Evolutionary conservation across 2,888 invertebrate species (phyloP).

Genomic region (Biston betularia): DNA sequence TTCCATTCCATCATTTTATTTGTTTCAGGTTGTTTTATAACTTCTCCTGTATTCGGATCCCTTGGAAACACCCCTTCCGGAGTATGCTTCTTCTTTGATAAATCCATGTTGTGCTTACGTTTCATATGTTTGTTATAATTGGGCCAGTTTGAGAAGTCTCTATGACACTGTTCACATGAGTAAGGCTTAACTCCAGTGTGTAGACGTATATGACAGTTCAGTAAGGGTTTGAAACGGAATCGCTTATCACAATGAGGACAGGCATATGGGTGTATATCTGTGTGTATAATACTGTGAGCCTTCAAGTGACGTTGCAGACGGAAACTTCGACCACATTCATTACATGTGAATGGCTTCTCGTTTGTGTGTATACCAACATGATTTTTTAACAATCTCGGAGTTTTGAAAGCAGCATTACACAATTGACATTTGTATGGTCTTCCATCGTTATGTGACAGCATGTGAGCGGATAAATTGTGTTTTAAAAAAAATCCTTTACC

Average conservation of each 20-base stretch:
- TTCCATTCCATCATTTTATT: conserved; percentile 66
- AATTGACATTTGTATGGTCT: conserved; percentile 70
- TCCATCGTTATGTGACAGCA: conserved; percentile 62
- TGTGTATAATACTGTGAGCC: conserved; percentile 90
- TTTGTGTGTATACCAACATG: conserved; percentile 64
- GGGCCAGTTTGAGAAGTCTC: conserved; percentile 90
- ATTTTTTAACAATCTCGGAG: conserved; percentile 51
- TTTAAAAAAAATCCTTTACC: conserved; percentile 68
- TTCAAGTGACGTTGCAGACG: conserved; percentile 71
- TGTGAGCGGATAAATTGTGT: conserved; percentile 59
- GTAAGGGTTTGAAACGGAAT: conserved; percentile 73
- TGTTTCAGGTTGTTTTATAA: conserved; percentile 55
- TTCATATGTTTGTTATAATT: conserved; percentile 93
- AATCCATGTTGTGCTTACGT: conserved; percentile 87
- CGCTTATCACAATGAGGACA: conserved; percentile 90
- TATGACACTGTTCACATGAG: conserved; percentile 88
- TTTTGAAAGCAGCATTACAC: conserved; percentile 67
- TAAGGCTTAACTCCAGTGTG: conserved; percentile 90
- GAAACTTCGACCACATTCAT: conserved; percentile 64
- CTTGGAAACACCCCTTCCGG: conserved; percentile 71
- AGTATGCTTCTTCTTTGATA: conserved; percentile 67
- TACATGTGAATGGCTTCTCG: conserved; percentile 62
- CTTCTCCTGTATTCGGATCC: conserved; percentile 60
- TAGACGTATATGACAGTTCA: conserved; percentile 86
- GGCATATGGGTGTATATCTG: conserved; percentile 89